phyloP scores from a whole-genome alignment of 2,113 vertebrate genomes.

The Otocyon megalotis region DNA sequence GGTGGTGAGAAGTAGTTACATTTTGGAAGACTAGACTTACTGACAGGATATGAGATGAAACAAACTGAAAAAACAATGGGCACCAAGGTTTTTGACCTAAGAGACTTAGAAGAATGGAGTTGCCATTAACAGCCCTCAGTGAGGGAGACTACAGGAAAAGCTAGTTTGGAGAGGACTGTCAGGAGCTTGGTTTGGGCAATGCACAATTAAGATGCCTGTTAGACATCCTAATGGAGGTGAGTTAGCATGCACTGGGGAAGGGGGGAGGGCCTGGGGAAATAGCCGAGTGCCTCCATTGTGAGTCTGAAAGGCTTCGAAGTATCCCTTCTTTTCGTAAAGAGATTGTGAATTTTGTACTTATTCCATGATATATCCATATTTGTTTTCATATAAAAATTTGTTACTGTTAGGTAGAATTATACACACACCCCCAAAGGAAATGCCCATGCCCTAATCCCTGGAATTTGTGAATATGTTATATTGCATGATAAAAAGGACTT shows the following conservation, averaged over 20 bases:
- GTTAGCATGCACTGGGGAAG: not conserved
- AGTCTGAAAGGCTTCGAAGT: not conserved
- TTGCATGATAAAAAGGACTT: not conserved
- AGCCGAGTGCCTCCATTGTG: not conserved
- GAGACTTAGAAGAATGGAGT: not conserved
- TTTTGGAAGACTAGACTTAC: not conserved
- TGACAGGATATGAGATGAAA: not conserved
- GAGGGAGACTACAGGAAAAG: not conserved
- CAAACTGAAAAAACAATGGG: not conserved
- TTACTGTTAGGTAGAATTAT: not conserved
- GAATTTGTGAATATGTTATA: not conserved
- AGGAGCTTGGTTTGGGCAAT: not conserved
- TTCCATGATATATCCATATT: not conserved
- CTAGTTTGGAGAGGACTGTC: not conserved
- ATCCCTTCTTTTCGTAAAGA: not conserved
- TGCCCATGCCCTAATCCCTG: not conserved
- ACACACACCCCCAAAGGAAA: not conserved
- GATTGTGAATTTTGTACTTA: conserved; percentile 16
- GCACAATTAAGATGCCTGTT: not conserved
- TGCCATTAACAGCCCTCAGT: not conserved
- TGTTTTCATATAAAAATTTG: conserved; percentile 13
- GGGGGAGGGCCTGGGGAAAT: not conserved
- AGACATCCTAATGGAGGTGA: not conserved
- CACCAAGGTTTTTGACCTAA: not conserved
- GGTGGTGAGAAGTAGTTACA: not conserved